Percentiles rank a stretch among this genome's conserved stretches.
Conservation (phyloP, 2,888 invertebrate species). For the Euzetes globulus region DNA sequence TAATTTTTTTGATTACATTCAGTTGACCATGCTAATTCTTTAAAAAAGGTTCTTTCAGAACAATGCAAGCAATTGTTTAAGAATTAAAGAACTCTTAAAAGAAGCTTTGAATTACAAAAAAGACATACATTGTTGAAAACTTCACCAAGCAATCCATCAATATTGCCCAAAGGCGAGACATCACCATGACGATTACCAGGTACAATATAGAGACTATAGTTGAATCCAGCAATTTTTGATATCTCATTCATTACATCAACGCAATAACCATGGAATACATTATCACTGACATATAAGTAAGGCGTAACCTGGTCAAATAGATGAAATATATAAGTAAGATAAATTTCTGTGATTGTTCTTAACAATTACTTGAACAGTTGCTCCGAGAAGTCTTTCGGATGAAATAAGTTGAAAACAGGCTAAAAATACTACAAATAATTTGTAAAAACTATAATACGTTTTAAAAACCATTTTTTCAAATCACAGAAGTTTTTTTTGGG, state of each 20-base stretch:
- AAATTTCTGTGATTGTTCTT: background rate
- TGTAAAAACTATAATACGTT: no score
- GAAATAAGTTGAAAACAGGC: no score
- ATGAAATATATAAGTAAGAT: background rate
- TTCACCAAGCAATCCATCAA: constrained; percentile 31
- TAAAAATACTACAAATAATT: no score
- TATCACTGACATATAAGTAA: background rate
- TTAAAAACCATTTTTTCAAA: no score
- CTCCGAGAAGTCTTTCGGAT: background rate
- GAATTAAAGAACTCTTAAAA: no score
- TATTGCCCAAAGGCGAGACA: background rate
- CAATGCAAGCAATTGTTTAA: no score
- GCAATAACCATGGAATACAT: constrained; percentile 3
- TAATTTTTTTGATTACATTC: no score
- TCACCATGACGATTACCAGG: constrained; percentile 27
- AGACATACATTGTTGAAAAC: constrained; percentile 30
- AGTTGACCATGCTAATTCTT: no score
- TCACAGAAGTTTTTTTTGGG: no score
- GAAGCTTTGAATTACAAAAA: no score
- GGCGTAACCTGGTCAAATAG: background rate
- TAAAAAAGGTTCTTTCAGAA: no score
- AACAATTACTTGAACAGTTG: background rate
- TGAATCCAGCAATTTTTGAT: constrained; percentile 6
- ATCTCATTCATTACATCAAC: constrained; percentile 32
- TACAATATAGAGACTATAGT: constrained; percentile 22